phyloP scores from a whole-genome alignment of 2,113 vertebrate genomes.

The Tympanuchus pallidicinctus region DNA sequence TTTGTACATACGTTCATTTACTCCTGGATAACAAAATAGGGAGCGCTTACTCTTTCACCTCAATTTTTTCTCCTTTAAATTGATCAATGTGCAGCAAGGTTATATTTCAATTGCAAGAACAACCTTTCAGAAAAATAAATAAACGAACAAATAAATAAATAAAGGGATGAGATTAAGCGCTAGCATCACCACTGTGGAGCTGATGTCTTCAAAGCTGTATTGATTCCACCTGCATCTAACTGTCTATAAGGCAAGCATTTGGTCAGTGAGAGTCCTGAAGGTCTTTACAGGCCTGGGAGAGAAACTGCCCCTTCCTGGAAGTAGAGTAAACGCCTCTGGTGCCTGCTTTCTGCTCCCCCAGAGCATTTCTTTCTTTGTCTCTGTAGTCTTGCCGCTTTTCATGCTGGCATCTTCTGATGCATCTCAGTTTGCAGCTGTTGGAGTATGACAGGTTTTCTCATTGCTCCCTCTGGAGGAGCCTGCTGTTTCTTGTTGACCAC shows the following conservation, averaged over 20 bases:
- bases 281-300: background rate
- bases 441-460: background rate
- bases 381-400: background rate
- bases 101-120: background rate
- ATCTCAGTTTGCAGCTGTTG: background rate
- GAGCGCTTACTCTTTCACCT: background rate
- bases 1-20: background rate
- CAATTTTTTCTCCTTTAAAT: background rate
- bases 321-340: accelerated
- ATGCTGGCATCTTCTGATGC: background rate
- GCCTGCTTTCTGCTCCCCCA: background rate
- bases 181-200: background rate
- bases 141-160: background rate
- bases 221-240: background rate
- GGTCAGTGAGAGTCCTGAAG: background rate
- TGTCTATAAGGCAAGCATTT: background rate
- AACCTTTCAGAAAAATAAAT: background rate
- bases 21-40: background rate
- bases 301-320: background rate
- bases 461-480: background rate
- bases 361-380: background rate
- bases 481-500: background rate
- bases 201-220: background rate
- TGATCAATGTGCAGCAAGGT: background rate
- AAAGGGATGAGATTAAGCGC: background rate